Evolutionary conservation across 2,113 vertebrate species (phyloP).

Genomic region (Loxodonta africana): DNA sequence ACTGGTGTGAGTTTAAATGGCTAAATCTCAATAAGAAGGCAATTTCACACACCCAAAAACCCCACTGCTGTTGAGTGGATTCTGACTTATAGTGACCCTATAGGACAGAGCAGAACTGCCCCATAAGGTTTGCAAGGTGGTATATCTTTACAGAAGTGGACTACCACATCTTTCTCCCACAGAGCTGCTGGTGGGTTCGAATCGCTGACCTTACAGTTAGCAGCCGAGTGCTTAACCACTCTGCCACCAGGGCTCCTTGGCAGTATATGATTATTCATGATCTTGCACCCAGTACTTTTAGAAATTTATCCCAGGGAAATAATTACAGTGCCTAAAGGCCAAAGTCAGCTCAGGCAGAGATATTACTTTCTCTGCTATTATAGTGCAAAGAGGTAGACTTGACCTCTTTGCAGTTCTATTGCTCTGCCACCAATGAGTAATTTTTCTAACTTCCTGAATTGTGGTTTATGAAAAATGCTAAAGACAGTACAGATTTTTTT

Average conservation of each 20-base stretch:
- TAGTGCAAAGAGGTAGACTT: neutral
- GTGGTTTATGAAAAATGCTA: constrained; percentile 40
- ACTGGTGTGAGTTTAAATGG: neutral
- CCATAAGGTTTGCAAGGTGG: no score
- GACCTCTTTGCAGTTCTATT: neutral
- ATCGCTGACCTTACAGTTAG: no score
- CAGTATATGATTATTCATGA: neutral
- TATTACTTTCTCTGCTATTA: neutral
- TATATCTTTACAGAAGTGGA: no score
- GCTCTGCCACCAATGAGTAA: constrained; percentile 23
- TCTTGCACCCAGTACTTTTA: neutral
- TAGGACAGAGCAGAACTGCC: no score
- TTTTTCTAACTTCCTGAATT: constrained; percentile 38
- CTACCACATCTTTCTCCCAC: no score
- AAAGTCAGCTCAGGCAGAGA: neutral
- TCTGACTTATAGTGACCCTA: no score
- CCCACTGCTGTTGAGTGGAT: no score
- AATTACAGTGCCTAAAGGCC: neutral
- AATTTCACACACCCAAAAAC: neutral
- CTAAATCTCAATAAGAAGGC: neutral
- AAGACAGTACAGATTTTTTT: neutral
- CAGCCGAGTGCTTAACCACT: no score
- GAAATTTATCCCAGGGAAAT: constrained; percentile 32
- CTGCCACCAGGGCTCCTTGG: no score
- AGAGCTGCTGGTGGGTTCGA: no score